Percentiles rank a stretch among this genome's conserved stretches.
Evolutionary conservation across 2,888 invertebrate genomes (phyloP).

Genomic region (Xylophagus ater): DNA sequence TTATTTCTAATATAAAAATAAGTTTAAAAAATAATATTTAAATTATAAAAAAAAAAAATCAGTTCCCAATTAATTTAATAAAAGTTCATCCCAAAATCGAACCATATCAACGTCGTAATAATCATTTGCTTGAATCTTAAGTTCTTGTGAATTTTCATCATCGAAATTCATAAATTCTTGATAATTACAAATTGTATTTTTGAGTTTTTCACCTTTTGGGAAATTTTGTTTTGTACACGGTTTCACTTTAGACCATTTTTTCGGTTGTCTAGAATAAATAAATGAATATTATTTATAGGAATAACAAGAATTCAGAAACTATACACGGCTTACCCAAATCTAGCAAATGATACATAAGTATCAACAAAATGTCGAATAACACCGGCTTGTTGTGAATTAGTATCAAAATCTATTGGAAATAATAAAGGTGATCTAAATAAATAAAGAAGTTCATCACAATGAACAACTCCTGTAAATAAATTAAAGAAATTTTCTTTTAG

Average conservation of each 20-base stretch:
- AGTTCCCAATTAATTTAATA: neutral
- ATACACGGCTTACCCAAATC: conserved; percentile 34
- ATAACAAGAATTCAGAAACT: neutral
- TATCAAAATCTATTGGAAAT: conserved; percentile 33
- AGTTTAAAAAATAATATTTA: neutral
- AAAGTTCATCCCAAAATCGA: conserved; percentile 25
- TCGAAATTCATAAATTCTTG: conserved; percentile 26
- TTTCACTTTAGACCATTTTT: conserved; percentile 3
- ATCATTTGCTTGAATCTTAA: conserved; percentile 22
- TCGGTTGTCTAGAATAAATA: conserved; percentile 7
- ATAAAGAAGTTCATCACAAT: conserved; percentile 45
- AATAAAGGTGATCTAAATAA: conserved; percentile 39
- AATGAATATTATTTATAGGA: neutral
- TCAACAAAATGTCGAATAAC: conserved; percentile 35
- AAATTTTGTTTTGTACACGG: conserved; percentile 18
- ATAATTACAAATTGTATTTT: conserved; percentile 30
- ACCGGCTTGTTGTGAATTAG: conserved; percentile 29
- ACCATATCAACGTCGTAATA: conserved; percentile 23
- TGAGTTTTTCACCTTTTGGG: conserved; percentile 12
- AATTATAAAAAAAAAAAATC: neutral
- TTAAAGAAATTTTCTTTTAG: neutral
- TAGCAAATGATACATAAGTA: conserved; percentile 42
- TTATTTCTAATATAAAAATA: too few relatives aligned
- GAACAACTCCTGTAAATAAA: conserved; percentile 29
- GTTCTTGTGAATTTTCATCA: conserved; percentile 8